A percentile compares a stretch with the other conserved stretches of the same genome.
These are phyloP conservation scores for Liparis tanakae DNA, from an alignment of 2,797 vertebrate species.

Conservation along the genomic window DNA sequence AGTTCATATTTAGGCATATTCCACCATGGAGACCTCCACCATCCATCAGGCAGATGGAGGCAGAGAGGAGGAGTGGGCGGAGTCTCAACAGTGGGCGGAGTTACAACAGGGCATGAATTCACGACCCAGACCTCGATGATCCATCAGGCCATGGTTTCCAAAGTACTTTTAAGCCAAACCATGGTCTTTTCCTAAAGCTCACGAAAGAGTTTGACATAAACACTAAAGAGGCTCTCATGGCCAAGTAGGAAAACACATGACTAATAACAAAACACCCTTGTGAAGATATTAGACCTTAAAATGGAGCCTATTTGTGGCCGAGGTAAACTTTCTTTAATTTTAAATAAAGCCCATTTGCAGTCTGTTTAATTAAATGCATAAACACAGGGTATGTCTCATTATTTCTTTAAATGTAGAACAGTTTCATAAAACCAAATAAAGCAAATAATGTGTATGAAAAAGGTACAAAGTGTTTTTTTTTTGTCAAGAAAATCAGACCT, in stretches of 20 bases:
- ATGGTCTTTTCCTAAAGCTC: not conserved
- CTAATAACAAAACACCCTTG: not conserved
- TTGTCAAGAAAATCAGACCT: conserved; percentile 11
- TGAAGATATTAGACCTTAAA: not conserved
- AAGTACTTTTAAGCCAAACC: not conserved
- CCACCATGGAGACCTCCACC: no score
- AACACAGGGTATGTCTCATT: not conserved
- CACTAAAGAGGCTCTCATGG: not conserved
- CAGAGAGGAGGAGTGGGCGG: no score
- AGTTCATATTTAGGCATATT: no score
- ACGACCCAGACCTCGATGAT: no score
- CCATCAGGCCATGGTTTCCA: no score
- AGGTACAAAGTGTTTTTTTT: not conserved
- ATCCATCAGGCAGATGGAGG: no score
- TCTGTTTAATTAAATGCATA: not conserved
- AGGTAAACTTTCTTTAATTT: not conserved
- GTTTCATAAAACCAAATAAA: not conserved
- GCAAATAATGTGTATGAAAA: conserved; percentile 12
- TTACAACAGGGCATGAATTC: no score
- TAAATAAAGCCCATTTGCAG: not conserved
- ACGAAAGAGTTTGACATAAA: not conserved
- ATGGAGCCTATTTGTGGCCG: no score
- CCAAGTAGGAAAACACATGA: not conserved
- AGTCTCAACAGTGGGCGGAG: no score
- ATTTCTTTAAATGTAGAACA: not conserved